phyloP scores from a whole-genome alignment of 2,113 vertebrate species.

The Solenodon paradoxus region DNA sequence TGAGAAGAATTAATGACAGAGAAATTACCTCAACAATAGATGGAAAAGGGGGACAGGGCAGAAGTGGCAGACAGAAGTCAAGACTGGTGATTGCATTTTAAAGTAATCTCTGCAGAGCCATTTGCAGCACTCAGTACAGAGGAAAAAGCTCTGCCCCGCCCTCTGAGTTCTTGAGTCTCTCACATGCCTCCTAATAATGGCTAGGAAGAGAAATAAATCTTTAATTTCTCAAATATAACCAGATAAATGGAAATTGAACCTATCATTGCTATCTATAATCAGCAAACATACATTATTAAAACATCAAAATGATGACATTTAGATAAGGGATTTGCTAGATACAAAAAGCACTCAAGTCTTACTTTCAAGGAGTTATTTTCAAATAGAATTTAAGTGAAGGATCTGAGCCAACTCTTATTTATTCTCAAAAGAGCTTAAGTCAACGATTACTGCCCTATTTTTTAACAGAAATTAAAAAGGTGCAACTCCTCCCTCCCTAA shows the following conservation, averaged over 20 bases:
- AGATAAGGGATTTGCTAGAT: conserved; percentile 45
- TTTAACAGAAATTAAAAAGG: conserved; percentile 15
- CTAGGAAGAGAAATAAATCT: conserved; percentile 64
- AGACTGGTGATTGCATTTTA: background rate
- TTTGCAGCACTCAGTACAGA: background rate
- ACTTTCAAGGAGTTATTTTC: conserved; percentile 52
- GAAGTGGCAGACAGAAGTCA: background rate
- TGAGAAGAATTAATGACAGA: background rate
- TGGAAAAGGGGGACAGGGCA: background rate
- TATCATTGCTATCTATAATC: conserved; percentile 31
- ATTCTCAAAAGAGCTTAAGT: conserved; percentile 43
- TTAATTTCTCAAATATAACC: conserved; percentile 68
- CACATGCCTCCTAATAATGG: conserved; percentile 19
- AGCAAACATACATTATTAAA: conserved; percentile 72
- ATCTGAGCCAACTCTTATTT: background rate
- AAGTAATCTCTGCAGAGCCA: background rate
- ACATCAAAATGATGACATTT: conserved; percentile 53
- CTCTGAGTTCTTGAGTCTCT: background rate
- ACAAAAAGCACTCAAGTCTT: conserved; percentile 53
- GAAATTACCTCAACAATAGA: background rate
- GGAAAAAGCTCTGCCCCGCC: background rate
- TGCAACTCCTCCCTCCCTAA: background rate
- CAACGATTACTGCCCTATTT: conserved; percentile 13
- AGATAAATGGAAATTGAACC: conserved; percentile 56
- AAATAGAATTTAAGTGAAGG: conserved; percentile 24